These are phyloP conservation scores for Anguilla pacifica DNA, from an alignment of 2,797 vertebrate genomes.

Conservation along the genomic window DNA sequence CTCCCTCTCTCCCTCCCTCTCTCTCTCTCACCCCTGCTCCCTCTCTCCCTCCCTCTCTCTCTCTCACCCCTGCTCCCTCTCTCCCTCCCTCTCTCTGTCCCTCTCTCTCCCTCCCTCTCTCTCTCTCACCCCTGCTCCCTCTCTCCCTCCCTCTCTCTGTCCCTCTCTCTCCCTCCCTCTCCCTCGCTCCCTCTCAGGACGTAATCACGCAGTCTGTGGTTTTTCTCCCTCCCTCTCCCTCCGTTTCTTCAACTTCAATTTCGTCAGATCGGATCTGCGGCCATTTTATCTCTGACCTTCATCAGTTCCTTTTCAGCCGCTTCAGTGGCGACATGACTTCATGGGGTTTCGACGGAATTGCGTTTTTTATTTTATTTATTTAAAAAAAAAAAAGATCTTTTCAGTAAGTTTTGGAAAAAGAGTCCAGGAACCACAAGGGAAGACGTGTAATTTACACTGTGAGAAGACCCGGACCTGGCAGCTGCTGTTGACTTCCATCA, in stretches of 20 bases:
- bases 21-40: too few species aligned
- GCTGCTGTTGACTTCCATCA: neutral
- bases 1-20: too few species aligned
- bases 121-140: too few species aligned
- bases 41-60: too few species aligned
- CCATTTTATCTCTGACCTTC: slow-evolving; percentile 18
- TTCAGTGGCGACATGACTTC: neutral
- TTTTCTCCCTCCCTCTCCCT: neutral
- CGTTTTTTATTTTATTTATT: neutral
- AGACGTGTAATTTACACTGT: neutral
- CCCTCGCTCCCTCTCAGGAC: neutral
- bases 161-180: neutral
- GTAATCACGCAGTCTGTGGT: neutral
- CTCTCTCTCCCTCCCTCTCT: too few species aligned
- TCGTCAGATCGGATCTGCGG: neutral
- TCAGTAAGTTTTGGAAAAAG: neutral
- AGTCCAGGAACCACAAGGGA: neutral
- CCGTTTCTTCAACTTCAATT: slow-evolving; percentile 8
- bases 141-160: too few species aligned
- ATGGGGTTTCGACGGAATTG: neutral
- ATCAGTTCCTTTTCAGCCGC: neutral
- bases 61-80: too few species aligned
- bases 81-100: too few species aligned
- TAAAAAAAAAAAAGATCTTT: neutral
- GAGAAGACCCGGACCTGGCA: neutral